Evolutionary conservation across 2,888 invertebrate species (phyloP).

Genomic region (Rotaria magnacalcarata): DNA sequence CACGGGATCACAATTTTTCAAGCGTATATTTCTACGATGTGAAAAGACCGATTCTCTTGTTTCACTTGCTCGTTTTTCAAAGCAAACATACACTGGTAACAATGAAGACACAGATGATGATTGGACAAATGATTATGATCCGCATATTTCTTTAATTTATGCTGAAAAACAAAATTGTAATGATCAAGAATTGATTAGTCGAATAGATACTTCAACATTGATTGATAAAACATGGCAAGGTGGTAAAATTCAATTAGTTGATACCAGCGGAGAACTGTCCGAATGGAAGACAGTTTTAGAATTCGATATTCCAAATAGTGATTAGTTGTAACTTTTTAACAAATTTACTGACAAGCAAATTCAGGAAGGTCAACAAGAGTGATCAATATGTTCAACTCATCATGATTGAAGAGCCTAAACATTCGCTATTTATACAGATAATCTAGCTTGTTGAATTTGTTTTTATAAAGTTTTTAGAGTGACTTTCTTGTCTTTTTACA

Average conservation of each 20-base stretch:
- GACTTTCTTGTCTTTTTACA: too few species aligned
- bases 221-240: background rate
- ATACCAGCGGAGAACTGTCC: background rate
- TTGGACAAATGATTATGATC: background rate
- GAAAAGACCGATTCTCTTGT: background rate
- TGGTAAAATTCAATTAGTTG: background rate
- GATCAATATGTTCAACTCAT: too few species aligned
- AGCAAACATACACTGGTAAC: background rate
- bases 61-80: slow-evolving; percentile 25
- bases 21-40: slow-evolving; percentile 3
- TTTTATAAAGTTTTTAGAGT: too few species aligned
- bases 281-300: slow-evolving; percentile 8
- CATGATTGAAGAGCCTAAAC: too few species aligned
- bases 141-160: background rate
- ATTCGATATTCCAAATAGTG: background rate
- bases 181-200: background rate
- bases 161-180: background rate
- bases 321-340: too few species aligned
- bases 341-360: too few species aligned
- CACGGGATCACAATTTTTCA: background rate
- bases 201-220: background rate
- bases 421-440: too few species aligned
- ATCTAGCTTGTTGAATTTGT: too few species aligned
- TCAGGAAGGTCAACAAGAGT: too few species aligned
- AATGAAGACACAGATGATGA: background rate